Evolutionary conservation across 1,140 invertebrate genomes (phyloP).

Genomic region (Zaprionus capensis): DNA sequence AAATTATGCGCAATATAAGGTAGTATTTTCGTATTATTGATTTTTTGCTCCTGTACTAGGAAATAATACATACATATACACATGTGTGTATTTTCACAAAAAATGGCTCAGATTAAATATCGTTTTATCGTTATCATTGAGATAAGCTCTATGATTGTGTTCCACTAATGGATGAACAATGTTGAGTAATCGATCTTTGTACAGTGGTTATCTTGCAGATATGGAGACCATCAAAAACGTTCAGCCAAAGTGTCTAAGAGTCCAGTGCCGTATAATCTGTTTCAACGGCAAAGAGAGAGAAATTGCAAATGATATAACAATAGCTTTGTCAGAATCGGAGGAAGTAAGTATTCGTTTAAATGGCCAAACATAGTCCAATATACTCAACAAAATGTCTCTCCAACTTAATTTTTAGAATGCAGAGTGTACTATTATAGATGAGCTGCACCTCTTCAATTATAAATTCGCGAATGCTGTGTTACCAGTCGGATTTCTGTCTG

Average conservation of each 20-base stretch:
- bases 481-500: constrained; percentile 49
- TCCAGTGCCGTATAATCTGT: constrained; percentile 46
- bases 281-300: constrained; percentile 30
- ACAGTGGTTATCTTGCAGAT: constrained; percentile 32
- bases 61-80: background rate
- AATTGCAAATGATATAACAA: constrained; percentile 36
- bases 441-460: constrained; percentile 55
- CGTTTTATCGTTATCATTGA: constrained; percentile 30
- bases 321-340: constrained; percentile 9
- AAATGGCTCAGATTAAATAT: constrained; percentile 15
- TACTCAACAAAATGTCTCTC: background rate
- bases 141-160: constrained; percentile 39
- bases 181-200: constrained; percentile 29
- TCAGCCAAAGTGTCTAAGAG: constrained; percentile 31
- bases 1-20: constrained; percentile 39
- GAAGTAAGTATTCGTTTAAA: constrained; percentile 18
- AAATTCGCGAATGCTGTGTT: constrained; percentile 47
- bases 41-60: background rate
- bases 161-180: constrained; percentile 32
- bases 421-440: constrained; percentile 36
- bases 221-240: background rate
- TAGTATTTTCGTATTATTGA: constrained; percentile 20
- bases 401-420: background rate
- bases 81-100: background rate
- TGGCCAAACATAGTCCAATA: background rate